Percentiles rank a stretch among this genome's conserved stretches.
phyloP scores from a whole-genome alignment of 2,113 vertebrate species.

The Myotis davidii region DNA sequence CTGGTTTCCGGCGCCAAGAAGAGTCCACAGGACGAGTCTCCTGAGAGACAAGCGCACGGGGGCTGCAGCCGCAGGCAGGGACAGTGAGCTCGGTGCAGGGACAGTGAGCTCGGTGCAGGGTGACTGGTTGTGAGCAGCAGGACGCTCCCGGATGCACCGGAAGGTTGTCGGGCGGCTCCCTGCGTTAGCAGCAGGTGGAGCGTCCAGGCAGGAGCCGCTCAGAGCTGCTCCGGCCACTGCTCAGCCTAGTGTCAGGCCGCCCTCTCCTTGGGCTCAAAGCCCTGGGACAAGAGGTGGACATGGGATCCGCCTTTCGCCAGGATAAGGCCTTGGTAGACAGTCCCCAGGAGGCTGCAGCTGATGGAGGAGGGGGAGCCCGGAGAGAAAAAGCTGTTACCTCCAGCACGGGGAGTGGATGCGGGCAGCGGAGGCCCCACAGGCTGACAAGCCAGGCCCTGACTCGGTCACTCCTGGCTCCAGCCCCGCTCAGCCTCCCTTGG shows the following conservation, averaged over 20 bases:
- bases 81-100: fast-evolving
- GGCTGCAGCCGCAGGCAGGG: fast-evolving
- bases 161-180: not conserved
- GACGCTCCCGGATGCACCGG: not conserved
- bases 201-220: too few relatives aligned
- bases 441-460: not conserved
- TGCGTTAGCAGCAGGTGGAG: not conserved
- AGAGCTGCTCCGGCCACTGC: not conserved
- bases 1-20: not conserved
- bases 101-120: fast-evolving
- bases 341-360: too few relatives aligned
- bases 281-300: not conserved
- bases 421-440: not conserved
- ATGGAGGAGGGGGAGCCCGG: not conserved
- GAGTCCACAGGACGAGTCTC: not conserved
- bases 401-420: not conserved
- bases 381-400: not conserved
- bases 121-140: not conserved
- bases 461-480: not conserved
- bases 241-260: not conserved
- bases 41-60: not conserved
- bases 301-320: not conserved
- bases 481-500: not conserved
- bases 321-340: not conserved
- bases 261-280: not conserved